Percentiles rank a stretch among this genome's conserved stretches.
Conservation (phyloP, 1,140 invertebrate species). For the Apis dorsata region DNA sequence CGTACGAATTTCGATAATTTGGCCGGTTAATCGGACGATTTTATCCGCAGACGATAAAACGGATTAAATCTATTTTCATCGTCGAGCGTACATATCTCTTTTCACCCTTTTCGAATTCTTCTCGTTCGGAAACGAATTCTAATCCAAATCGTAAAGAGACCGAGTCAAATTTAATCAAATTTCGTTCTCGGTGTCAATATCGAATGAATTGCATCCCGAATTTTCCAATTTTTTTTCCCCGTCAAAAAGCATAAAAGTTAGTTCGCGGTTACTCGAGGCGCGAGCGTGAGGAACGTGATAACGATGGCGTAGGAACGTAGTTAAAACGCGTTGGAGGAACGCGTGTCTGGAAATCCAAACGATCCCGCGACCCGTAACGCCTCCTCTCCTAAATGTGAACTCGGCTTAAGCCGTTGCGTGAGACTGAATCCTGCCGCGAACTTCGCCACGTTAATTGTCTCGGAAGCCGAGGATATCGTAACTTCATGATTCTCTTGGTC, state of each 20-base stretch:
- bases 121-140: no score
- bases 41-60: background rate
- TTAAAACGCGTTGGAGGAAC: background rate
- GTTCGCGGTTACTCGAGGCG: no score
- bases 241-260: no score
- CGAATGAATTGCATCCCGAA: no score
- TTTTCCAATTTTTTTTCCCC: no score
- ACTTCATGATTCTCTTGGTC: constrained; percentile 12
- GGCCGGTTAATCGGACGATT: background rate
- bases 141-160: no score
- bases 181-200: no score
- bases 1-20: background rate
- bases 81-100: no score
- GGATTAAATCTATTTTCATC: background rate
- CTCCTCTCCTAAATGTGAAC: background rate
- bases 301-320: background rate
- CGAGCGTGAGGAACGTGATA: background rate
- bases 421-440: background rate
- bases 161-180: no score
- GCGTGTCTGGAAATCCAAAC: constrained; percentile 1
- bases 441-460: constrained; percentile 40
- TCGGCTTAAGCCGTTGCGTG: constrained; percentile 38
- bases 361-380: no score
- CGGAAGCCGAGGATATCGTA: constrained; percentile 13
- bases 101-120: no score